A percentile compares a stretch with the other conserved stretches of the same genome.
Evolutionary conservation across 2,888 invertebrate species (phyloP).

Genomic region (Globia sparganii): DNA sequence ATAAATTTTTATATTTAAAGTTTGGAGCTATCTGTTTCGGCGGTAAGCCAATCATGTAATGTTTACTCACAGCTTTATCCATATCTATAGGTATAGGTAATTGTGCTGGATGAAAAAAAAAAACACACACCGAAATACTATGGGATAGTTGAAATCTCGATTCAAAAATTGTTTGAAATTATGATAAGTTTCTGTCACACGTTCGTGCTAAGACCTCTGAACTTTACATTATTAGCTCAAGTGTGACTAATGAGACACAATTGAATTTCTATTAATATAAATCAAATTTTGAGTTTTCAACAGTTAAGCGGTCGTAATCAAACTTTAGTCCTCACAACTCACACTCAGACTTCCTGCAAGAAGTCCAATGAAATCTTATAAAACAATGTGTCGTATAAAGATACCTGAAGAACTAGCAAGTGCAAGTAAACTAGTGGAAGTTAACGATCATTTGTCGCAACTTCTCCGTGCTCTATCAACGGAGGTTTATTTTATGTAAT

Average conservation of each 20-base stretch:
- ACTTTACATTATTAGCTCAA: neutral
- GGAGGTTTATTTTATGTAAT: constrained; percentile 26
- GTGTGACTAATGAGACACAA: too few species aligned
- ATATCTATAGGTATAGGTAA: neutral
- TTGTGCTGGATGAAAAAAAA: neutral
- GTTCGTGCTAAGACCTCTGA: neutral
- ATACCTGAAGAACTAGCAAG: constrained; percentile 37
- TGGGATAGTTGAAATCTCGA: neutral
- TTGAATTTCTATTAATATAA: too few species aligned
- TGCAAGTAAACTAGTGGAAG: constrained; percentile 48
- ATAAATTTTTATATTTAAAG: neutral
- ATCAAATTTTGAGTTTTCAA: too few species aligned
- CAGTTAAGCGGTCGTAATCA: too few species aligned
- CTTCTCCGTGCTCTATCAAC: constrained; percentile 44
- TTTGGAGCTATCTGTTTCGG: neutral
- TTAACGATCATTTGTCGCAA: constrained; percentile 57
- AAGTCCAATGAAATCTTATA: constrained; percentile 22
- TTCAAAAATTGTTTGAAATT: neutral
- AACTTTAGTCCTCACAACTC: neutral
- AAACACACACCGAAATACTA: neutral
- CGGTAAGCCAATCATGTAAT: neutral
- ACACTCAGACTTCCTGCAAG: neutral
- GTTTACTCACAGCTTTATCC: neutral
- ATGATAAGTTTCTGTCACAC: neutral
- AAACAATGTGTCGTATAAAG: constrained; percentile 47